Conservation (phyloP, 2,113 vertebrate genomes). For the Upupa epops region DNA sequence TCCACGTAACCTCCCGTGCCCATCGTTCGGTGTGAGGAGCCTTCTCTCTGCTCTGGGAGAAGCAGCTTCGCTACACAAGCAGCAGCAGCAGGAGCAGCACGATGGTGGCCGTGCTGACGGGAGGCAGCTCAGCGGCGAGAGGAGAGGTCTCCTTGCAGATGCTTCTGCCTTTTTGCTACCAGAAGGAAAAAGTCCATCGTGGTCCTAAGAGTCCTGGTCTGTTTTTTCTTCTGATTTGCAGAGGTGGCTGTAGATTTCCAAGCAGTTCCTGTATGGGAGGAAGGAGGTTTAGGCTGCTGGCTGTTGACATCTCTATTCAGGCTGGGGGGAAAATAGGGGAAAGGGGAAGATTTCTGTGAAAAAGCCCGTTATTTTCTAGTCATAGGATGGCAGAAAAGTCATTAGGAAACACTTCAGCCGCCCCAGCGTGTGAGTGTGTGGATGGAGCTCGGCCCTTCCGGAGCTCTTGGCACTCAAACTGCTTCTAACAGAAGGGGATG, state of each 20-base stretch:
- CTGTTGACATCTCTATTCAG: background rate
- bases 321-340: background rate
- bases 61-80: background rate
- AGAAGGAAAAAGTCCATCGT: background rate
- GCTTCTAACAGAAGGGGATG: background rate
- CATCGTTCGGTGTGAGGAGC: background rate
- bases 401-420: background rate
- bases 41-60: background rate
- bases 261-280: slow-evolving; percentile 72
- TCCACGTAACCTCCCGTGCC: background rate
- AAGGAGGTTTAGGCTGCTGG: background rate
- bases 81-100: background rate
- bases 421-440: rapidly evolving
- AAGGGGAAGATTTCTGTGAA: background rate
- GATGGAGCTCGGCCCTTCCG: background rate
- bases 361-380: background rate
- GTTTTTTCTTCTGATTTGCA: slow-evolving; percentile 70
- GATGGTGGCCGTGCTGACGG: background rate
- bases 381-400: background rate
- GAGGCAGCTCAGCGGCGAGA: background rate
- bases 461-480: background rate
- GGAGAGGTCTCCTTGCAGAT: background rate
- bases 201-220: slow-evolving; percentile 30
- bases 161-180: background rate
- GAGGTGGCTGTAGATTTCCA: slow-evolving; percentile 75